Percentiles rank a stretch among this genome's conserved stretches.
phyloP scores from a whole-genome alignment of 1,140 invertebrate species.

The Telenomus remus region DNA sequence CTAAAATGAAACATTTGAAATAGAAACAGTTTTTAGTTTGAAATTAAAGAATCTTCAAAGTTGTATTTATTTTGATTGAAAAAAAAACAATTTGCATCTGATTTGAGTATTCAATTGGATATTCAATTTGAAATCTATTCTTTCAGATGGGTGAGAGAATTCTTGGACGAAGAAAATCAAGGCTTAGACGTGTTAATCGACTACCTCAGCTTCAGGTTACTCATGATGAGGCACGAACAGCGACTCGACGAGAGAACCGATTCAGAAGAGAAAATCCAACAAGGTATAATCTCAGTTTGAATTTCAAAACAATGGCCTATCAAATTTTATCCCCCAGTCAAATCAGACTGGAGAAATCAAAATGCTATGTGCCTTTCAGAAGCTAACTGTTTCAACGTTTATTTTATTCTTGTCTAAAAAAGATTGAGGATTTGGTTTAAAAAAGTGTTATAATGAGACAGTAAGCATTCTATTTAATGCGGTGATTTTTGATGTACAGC shows the following conservation, averaged over 20 bases:
- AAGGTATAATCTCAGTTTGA: conserved; percentile 61
- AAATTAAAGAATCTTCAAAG: too few relatives aligned
- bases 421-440: background rate
- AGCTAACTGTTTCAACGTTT: too few relatives aligned
- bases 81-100: too few relatives aligned
- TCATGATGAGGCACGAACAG: conserved; percentile 93
- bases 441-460: too few relatives aligned
- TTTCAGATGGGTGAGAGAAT: conserved; percentile 97
- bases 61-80: too few relatives aligned
- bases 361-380: too few relatives aligned
- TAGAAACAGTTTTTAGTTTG: too few relatives aligned
- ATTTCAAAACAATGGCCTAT: conserved; percentile 42
- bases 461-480: conserved; percentile 26
- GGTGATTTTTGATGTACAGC: conserved; percentile 56
- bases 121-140: conserved; percentile 48
- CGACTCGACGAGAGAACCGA: conserved; percentile 82
- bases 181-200: conserved; percentile 97
- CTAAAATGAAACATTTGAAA: too few relatives aligned
- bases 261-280: conserved; percentile 81
- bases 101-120: conserved; percentile 7
- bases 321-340: conserved; percentile 17
- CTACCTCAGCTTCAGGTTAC: conserved; percentile 94
- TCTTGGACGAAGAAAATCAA: conserved; percentile 95
- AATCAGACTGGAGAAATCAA: conserved; percentile 8
- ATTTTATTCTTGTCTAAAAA: too few relatives aligned